These are phyloP conservation scores for Lepidothrix coronata DNA, from an alignment of 2,113 vertebrate species.

Conservation along the genomic window DNA sequence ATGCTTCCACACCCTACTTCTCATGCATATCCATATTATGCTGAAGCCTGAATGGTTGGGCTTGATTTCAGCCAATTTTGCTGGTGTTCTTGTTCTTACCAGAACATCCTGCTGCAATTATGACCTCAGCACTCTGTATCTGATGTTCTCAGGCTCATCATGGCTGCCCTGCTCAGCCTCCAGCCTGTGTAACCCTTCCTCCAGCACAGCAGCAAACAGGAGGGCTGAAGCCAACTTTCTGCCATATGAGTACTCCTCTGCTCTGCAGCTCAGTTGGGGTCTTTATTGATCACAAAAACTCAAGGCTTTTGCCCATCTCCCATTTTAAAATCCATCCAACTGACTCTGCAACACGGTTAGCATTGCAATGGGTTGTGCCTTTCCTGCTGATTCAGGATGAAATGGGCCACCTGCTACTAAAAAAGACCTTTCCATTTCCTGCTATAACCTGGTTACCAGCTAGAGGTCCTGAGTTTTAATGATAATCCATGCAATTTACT, in stretches of 20 bases:
- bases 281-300: neutral
- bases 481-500: neutral
- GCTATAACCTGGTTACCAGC: neutral
- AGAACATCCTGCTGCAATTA: neutral
- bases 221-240: neutral
- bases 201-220: neutral
- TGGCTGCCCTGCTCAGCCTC: neutral
- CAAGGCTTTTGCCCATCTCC: neutral
- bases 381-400: neutral
- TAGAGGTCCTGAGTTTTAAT: neutral
- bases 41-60: neutral
- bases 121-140: neutral
- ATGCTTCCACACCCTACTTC: neutral
- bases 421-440: constrained; percentile 15
- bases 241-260: neutral
- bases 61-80: neutral
- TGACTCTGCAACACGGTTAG: neutral
- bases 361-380: neutral
- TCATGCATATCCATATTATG: neutral
- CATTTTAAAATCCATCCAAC: neutral
- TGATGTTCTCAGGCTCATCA: neutral
- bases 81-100: neutral
- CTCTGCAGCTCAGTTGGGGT: neutral
- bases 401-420: constrained; percentile 16
- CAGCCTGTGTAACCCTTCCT: neutral